Evolutionary conservation across 2,888 invertebrate species (phyloP).

Genomic region (Lagria hirta): DNA sequence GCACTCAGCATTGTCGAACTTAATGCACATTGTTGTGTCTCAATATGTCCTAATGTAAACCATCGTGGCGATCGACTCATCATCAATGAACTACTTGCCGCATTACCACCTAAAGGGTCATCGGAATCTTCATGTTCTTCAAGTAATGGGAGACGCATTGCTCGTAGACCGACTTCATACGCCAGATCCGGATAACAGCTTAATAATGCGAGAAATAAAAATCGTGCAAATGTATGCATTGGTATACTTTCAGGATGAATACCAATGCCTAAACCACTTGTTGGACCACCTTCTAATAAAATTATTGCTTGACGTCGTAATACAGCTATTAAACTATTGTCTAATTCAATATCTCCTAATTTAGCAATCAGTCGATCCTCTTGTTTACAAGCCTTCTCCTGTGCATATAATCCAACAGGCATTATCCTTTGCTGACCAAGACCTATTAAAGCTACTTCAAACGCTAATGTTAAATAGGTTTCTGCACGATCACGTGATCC

Average conservation of each 20-base stretch:
- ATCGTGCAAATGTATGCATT: constrained; percentile 81
- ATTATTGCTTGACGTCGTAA: constrained; percentile 68
- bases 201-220: constrained; percentile 75
- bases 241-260: constrained; percentile 81
- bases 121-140: constrained; percentile 70
- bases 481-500: constrained; percentile 73
- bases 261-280: constrained; percentile 72
- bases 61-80: constrained; percentile 68
- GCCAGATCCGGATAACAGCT: constrained; percentile 77
- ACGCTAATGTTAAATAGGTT: constrained; percentile 72
- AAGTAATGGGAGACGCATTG: constrained; percentile 76
- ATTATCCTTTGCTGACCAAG: constrained; percentile 77
- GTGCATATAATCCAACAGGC: constrained; percentile 78
- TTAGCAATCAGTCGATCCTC: constrained; percentile 76
- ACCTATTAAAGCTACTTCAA: constrained; percentile 77
- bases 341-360: constrained; percentile 75
- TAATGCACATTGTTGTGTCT: constrained; percentile 77
- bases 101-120: constrained; percentile 57
- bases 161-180: constrained; percentile 74
- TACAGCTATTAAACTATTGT: constrained; percentile 69
- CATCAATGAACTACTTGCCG: constrained; percentile 56
- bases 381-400: constrained; percentile 71
- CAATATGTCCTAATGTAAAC: constrained; percentile 80
- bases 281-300: constrained; percentile 74
- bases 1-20: constrained; percentile 76